A percentile compares a stretch with the other conserved stretches of the same genome.
Evolutionary conservation across 2,797 vertebrate species (phyloP).

Genomic region (Streptopelia turtur): DNA sequence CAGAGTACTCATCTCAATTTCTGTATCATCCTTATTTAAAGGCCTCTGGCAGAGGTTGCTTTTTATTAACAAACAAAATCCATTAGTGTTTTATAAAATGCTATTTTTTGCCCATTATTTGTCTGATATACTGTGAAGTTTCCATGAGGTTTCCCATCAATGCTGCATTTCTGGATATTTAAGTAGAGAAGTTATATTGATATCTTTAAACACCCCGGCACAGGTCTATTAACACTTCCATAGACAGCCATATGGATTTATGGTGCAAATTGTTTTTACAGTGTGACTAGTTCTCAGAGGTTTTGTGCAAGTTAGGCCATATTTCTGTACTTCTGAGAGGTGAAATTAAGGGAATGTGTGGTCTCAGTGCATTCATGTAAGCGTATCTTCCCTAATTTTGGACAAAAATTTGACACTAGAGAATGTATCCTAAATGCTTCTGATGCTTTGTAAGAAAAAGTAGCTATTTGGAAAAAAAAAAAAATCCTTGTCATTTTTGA

Average conservation of each 20-base stretch:
- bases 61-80: slow-evolving; percentile 1
- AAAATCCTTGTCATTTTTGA: background rate
- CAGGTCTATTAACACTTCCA: background rate
- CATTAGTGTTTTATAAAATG: background rate
- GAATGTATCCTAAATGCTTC: background rate
- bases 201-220: background rate
- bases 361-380: background rate
- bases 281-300: background rate
- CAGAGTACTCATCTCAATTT: background rate
- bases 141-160: background rate
- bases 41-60: background rate
- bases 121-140: background rate
- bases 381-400: background rate
- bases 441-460: background rate
- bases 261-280: background rate
- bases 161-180: background rate
- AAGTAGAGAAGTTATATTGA: background rate
- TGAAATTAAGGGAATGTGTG: background rate
- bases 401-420: background rate
- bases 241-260: background rate
- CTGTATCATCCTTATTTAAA: background rate
- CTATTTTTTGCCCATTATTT: background rate
- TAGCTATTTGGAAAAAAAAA: background rate
- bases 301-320: background rate
- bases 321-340: background rate